Percentiles rank a stretch among this genome's conserved stretches.
Evolutionary conservation across 2,113 vertebrate genomes (phyloP).

Genomic region (Girardinichthys multiradiatus): DNA sequence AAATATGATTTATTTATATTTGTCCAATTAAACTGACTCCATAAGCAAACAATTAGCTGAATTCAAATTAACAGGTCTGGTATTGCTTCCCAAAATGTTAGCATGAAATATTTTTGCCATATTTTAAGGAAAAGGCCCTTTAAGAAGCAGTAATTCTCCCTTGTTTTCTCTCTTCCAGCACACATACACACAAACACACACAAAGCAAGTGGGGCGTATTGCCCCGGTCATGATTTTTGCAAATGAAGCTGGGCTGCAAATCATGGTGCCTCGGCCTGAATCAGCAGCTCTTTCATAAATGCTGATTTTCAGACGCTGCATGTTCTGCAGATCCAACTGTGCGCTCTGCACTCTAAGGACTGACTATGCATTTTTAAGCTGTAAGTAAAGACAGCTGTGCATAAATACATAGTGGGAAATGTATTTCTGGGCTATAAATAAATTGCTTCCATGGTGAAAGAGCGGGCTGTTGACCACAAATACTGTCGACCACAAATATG

Average conservation of each 20-base stretch:
- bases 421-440: not conserved
- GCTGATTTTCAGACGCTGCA: slow-evolving; percentile 63
- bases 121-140: not conserved
- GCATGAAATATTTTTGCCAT: not conserved
- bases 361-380: slow-evolving; percentile 18
- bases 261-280: slow-evolving; percentile 62
- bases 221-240: slow-evolving; percentile 70
- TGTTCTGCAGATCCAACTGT: slow-evolving; percentile 38
- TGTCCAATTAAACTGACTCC: not conserved
- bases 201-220: slow-evolving; percentile 49
- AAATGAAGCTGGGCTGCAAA: slow-evolving; percentile 72
- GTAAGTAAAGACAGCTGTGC: slow-evolving; percentile 32
- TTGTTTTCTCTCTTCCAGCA: not conserved
- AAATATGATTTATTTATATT: not conserved
- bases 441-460: not conserved
- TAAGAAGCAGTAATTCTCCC: slow-evolving; percentile 44
- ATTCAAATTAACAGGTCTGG: not conserved
- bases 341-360: slow-evolving; percentile 7
- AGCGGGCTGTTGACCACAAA: not conserved
- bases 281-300: slow-evolving; percentile 72
- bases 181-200: slow-evolving; percentile 21
- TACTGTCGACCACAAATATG: not conserved
- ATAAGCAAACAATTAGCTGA: not conserved
- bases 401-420: slow-evolving; percentile 14
- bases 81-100: not conserved